Conservation (phyloP, 2,113 vertebrate species). For the Pipa parva region DNA sequence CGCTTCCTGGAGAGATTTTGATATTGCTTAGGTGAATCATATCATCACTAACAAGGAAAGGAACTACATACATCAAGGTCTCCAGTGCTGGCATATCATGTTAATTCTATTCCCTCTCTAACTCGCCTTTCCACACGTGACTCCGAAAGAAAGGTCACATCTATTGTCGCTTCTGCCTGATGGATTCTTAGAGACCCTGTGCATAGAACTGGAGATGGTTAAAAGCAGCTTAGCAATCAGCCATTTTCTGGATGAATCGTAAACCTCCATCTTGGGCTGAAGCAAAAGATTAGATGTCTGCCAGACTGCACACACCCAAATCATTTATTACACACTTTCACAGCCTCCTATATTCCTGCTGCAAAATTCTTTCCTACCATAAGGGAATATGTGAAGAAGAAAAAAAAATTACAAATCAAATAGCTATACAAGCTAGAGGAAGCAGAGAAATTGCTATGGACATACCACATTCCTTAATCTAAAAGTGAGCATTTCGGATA, state of each 20-base stretch:
- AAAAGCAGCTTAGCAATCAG: constrained; percentile 54
- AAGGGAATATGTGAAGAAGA: constrained; percentile 14
- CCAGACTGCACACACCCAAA: constrained; percentile 47
- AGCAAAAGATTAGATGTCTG: constrained; percentile 44
- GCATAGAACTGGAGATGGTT: constrained; percentile 58
- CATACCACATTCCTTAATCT: constrained; percentile 3
- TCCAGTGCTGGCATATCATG: constrained; percentile 47
- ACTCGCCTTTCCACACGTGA: constrained; percentile 41
- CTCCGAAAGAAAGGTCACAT: constrained; percentile 65
- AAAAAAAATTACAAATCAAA: constrained; percentile 27
- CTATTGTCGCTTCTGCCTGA: constrained; percentile 62
- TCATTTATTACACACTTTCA: constrained; percentile 40
- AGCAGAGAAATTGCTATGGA: constrained; percentile 7
- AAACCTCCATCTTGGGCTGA: constrained; percentile 63
- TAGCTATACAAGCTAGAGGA: constrained; percentile 4
- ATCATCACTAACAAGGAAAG: constrained; percentile 49
- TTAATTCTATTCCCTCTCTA: constrained; percentile 50
- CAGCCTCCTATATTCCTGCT: constrained; percentile 12
- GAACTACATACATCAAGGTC: constrained; percentile 47
- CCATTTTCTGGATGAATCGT: constrained; percentile 64
- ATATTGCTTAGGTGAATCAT: constrained; percentile 43
- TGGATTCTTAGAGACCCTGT: constrained; percentile 56
- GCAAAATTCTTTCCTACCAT: constrained; percentile 10
- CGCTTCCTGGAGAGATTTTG: constrained; percentile 48
- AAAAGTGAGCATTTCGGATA: neutral